Evolutionary conservation across 2,888 invertebrate species (phyloP).

Genomic region (Oscheius sp.): DNA sequence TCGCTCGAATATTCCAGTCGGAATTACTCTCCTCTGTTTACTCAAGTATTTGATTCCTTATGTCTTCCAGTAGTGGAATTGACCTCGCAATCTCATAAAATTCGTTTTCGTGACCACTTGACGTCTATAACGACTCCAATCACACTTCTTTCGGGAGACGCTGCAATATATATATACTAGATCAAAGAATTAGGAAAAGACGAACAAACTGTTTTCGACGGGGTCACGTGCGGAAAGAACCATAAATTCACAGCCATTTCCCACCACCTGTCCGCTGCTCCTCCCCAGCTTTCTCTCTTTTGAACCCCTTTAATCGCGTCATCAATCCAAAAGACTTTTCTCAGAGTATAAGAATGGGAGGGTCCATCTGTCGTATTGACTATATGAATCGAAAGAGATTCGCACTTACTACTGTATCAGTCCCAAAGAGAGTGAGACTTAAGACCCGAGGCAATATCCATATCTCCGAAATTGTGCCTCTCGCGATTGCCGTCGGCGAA

Average conservation of each 20-base stretch:
- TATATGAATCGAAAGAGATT: neutral
- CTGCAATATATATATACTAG: no score
- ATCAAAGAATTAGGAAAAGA: neutral
- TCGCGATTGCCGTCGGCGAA: slow-evolving; percentile 32
- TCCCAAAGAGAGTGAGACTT: no score
- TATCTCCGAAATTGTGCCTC: neutral
- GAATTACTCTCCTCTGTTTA: no score
- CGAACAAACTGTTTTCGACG: neutral
- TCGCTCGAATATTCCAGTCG: no score
- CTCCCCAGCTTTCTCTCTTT: neutral
- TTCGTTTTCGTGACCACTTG: no score
- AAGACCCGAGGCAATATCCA: neutral
- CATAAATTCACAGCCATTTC: neutral
- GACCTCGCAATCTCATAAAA: no score
- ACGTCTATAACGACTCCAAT: no score
- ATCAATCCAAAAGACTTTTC: neutral
- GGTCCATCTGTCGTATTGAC: neutral
- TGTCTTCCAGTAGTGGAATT: no score
- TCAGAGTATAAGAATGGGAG: neutral
- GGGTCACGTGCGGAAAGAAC: neutral
- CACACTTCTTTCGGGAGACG: no score
- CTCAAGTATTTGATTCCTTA: no score
- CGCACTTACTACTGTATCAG: neutral
- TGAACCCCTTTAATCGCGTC: neutral
- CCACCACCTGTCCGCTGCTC: slow-evolving; percentile 7